Evolutionary conservation across 2,797 vertebrate genomes (phyloP).

Genomic region (Podargus strigoides): DNA sequence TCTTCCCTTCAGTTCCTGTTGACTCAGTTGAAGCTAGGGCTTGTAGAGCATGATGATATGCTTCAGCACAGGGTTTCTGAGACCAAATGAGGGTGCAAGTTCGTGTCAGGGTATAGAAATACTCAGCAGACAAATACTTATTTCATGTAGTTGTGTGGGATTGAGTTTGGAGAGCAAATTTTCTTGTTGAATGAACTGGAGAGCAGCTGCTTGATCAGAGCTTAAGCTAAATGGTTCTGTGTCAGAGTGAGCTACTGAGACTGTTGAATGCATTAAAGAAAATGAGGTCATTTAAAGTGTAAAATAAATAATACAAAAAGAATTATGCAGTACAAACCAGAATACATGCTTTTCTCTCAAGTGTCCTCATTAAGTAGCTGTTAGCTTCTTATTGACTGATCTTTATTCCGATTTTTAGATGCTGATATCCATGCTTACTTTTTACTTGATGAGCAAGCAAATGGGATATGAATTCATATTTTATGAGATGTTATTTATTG

Average conservation of each 20-base stretch:
- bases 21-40: neutral
- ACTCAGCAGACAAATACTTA: neutral
- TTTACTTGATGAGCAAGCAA: neutral
- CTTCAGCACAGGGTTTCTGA: neutral
- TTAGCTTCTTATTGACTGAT: neutral
- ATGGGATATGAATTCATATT: constrained; percentile 3
- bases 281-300: constrained; percentile 24
- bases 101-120: neutral
- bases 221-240: neutral
- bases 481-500: neutral
- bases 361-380: constrained; percentile 4
- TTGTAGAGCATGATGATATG: neutral
- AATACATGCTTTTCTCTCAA: neutral
- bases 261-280: neutral
- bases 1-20: neutral
- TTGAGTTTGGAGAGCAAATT: neutral
- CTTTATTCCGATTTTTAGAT: neutral
- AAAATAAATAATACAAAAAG: constrained; percentile 43
- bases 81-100: neutral
- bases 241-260: neutral
- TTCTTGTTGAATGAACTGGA: neutral
- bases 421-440: neutral
- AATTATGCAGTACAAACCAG: constrained; percentile 42
- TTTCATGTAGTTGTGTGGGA: neutral
- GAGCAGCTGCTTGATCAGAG: neutral